Percentiles rank a stretch among this genome's conserved stretches.
Conservation (phyloP, 2,113 vertebrate genomes). For the Cavia aperea region DNA sequence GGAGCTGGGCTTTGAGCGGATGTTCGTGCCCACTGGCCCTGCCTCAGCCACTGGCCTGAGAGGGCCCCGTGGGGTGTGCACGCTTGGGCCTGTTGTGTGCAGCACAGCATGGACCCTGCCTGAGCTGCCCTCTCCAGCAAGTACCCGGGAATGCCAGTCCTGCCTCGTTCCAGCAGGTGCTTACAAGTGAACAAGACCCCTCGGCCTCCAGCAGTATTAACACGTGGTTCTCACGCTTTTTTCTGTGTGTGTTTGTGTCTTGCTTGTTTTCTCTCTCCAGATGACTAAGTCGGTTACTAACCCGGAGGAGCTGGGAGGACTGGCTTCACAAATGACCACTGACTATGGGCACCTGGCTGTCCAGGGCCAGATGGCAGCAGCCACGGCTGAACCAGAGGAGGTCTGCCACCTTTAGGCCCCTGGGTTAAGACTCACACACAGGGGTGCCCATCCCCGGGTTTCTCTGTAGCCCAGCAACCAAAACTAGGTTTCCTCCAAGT, state of each 20-base stretch:
- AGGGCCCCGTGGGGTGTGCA: background rate
- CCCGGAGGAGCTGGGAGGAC: slow-evolving; percentile 94
- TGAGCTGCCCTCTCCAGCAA: slow-evolving; percentile 42
- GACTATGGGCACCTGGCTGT: slow-evolving; percentile 96
- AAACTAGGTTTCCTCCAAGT: background rate
- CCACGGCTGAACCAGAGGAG: slow-evolving; percentile 95
- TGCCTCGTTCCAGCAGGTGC: background rate
- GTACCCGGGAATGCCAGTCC: background rate
- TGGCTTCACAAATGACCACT: slow-evolving; percentile 96
- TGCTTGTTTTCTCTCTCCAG: slow-evolving; percentile 81
- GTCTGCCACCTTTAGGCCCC: slow-evolving; percentile 77
- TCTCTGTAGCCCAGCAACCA: background rate
- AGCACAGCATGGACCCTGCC: slow-evolving; percentile 64
- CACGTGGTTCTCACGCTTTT: slow-evolving; percentile 73
- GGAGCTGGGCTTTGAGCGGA: background rate
- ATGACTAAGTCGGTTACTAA: slow-evolving; percentile 99
- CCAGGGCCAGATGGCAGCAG: slow-evolving; percentile 93
- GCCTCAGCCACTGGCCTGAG: background rate
- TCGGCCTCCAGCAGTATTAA: slow-evolving; percentile 72
- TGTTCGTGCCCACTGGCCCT: background rate
- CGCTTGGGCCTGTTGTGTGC: background rate
- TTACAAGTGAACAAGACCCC: slow-evolving; percentile 52
- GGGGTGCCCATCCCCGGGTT: background rate
- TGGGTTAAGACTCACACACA: slow-evolving; percentile 24
- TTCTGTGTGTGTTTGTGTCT: slow-evolving; percentile 71